Evolutionary conservation across 2,797 vertebrate species (phyloP).

Genomic region (Cheirogaleus major): DNA sequence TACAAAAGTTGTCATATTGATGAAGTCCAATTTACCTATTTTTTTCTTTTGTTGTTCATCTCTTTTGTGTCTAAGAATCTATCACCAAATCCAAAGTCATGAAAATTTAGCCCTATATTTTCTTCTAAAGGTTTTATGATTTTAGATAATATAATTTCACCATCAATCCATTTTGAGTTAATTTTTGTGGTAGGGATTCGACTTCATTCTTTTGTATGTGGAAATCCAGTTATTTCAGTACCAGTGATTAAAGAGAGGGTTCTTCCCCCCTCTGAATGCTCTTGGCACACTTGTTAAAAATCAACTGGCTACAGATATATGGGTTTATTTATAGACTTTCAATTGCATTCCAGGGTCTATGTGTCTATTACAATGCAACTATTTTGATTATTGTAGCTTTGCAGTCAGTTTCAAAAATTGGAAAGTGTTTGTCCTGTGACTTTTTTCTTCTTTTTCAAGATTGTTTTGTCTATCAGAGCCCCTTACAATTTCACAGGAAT

Average conservation of each 20-base stretch:
- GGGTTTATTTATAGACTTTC: not conserved
- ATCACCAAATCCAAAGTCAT: not conserved
- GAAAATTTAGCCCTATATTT: not conserved
- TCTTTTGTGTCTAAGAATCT: not conserved
- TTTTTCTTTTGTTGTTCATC: not conserved
- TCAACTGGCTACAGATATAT: no score
- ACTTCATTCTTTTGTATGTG: not conserved
- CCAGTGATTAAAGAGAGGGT: not conserved
- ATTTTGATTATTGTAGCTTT: not conserved
- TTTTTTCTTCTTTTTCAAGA: no score
- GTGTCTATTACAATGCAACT: not conserved
- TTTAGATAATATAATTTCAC: not conserved
- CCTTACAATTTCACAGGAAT: not conserved
- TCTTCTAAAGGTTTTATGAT: not conserved
- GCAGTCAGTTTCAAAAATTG: no score
- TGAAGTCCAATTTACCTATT: not conserved
- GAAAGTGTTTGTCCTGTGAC: no score
- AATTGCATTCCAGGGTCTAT: not conserved
- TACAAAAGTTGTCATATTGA: not conserved
- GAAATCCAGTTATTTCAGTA: not conserved
- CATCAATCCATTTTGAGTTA: not conserved
- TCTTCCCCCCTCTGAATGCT: not conserved
- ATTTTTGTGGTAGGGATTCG: not conserved
- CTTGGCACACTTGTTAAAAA: not conserved
- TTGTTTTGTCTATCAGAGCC: no score